Percentiles rank a stretch among this genome's conserved stretches.
These are phyloP conservation scores for Chrysopa pallens DNA, from an alignment of 1,140 invertebrate genomes.

Conservation along the genomic window DNA sequence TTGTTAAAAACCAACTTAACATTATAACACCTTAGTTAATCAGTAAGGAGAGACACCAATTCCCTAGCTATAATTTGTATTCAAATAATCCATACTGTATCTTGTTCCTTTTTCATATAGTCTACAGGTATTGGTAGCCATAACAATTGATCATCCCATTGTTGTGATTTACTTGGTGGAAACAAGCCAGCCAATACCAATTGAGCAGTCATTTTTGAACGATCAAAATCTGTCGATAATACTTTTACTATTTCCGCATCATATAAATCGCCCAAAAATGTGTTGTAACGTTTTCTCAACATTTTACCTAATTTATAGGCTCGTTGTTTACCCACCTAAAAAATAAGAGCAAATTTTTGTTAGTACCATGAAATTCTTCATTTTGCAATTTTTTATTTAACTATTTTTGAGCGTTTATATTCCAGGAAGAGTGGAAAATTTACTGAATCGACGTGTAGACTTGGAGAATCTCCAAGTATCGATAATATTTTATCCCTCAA, in stretches of 20 bases:
- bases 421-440: background rate
- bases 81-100: too few species aligned
- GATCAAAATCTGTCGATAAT: constrained; percentile 32
- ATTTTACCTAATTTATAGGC: constrained; percentile 24
- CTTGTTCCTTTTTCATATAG: too few species aligned
- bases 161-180: constrained; percentile 14
- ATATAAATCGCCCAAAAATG: constrained; percentile 25
- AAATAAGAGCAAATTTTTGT: constrained; percentile 1
- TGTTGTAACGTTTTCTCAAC: constrained; percentile 21
- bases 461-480: too few species aligned
- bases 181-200: constrained; percentile 20
- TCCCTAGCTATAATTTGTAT: too few species aligned
- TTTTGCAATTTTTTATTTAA: background rate
- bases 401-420: background rate
- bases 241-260: constrained; percentile 23
- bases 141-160: constrained; percentile 14
- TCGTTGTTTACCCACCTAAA: constrained; percentile 23
- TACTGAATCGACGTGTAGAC: background rate
- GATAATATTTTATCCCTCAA: background rate
- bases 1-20: too few species aligned
- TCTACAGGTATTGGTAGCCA: constrained; percentile 22
- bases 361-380: background rate
- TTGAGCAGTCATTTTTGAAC: constrained; percentile 31
- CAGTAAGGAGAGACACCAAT: too few species aligned
- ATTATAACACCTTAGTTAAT: too few species aligned